Conservation (phyloP, 2,888 invertebrate genomes). For the Cecidostiba fungosa region DNA sequence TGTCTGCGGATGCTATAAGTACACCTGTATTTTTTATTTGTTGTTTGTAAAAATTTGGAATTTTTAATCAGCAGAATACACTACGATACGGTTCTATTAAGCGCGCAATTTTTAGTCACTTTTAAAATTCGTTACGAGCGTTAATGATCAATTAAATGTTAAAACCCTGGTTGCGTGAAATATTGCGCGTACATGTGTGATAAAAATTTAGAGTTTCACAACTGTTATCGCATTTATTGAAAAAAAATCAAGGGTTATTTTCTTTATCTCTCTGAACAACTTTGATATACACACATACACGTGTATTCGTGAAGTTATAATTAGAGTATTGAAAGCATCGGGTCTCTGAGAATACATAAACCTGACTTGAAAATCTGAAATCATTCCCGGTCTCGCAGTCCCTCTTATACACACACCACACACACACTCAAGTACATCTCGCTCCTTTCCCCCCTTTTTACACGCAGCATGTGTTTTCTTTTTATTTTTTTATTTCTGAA, state of each 20-base stretch:
- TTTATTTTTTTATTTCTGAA: slow-evolving; percentile 14
- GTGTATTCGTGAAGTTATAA: not conserved
- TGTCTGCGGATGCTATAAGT: not conserved
- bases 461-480: slow-evolving; percentile 5
- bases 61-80: too few species aligned
- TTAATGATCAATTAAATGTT: not conserved
- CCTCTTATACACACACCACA: slow-evolving; percentile 13
- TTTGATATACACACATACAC: not conserved
- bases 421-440: not conserved
- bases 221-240: not conserved
- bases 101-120: too few species aligned
- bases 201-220: not conserved
- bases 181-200: not conserved
- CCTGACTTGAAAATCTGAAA: slow-evolving; percentile 31
- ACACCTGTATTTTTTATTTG: not conserved
- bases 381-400: not conserved
- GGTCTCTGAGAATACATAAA: slow-evolving; percentile 17
- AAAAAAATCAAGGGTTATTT: not conserved
- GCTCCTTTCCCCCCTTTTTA: not conserved
- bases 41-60: too few species aligned
- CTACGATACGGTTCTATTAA: too few species aligned
- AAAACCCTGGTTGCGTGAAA: not conserved
- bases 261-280: not conserved
- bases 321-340: not conserved
- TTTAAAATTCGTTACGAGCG: not conserved